phyloP scores from a whole-genome alignment of 2,888 invertebrate genomes.

The Himalopsyche kuldschensis region DNA sequence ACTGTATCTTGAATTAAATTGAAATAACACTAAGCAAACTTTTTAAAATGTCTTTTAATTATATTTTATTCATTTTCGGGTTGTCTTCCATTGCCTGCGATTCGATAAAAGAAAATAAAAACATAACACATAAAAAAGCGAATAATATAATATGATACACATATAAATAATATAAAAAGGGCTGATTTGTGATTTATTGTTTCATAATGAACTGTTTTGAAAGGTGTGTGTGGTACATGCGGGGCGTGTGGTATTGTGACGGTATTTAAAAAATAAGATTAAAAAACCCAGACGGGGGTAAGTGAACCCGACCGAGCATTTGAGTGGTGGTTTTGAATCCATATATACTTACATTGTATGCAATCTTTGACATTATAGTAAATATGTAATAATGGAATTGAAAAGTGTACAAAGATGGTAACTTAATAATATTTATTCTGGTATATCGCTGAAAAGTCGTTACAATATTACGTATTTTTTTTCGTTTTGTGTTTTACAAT shows the following conservation, averaged over 20 bases:
- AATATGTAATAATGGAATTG: too few relatives aligned
- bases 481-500: too few relatives aligned
- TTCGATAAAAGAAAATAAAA: background rate
- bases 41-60: background rate
- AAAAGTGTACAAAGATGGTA: too few relatives aligned
- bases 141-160: slow-evolving; percentile 4
- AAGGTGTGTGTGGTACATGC: background rate
- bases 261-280: background rate
- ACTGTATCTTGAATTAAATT: too few relatives aligned
- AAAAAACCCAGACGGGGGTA: background rate
- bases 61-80: background rate
- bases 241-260: slow-evolving; percentile 28
- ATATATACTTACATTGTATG: too few relatives aligned
- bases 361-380: too few relatives aligned
- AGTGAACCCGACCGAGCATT: background rate
- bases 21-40: background rate
- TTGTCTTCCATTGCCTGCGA: background rate
- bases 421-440: too few relatives aligned
- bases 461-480: too few relatives aligned
- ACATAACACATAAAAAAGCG: background rate
- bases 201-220: slow-evolving; percentile 32
- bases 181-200: slow-evolving; percentile 7
- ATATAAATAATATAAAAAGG: slow-evolving; percentile 1
- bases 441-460: too few relatives aligned
- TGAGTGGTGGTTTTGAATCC: background rate